Base-by-base conservation (phyloP, 2,113 vertebrate species). In the Columbina picui region DNA sequence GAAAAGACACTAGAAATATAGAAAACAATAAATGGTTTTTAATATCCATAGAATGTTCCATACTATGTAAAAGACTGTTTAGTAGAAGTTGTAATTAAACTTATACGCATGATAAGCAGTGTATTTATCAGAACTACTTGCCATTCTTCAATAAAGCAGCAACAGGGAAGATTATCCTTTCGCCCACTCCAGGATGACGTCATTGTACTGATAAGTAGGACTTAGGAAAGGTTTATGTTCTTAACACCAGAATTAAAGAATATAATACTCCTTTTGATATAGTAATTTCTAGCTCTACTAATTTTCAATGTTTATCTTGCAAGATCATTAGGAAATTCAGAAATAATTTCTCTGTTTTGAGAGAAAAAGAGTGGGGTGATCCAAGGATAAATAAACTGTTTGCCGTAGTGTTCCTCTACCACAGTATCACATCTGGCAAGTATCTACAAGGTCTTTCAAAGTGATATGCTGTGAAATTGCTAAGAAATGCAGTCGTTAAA, bases 161-260 rank as follows among this genome's bases (percentile, higher is more conserved):
- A 90, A 93, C 79, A 49, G 67, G 91, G 61, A 61, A 95, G 93
- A 95, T 97, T 94, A 97, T 97, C 91, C 36, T 95, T 94, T 68
- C 56, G 53, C 16, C 67, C 92, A 92, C 89, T 87, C 75, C 61
- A 88, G 57, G 77, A 68, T 96, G 93, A 97, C 64, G 95, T 96
- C 93, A 96, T n/a, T 91, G 63, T 69, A 41, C 74, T 17, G 78
- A 96, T 96, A 95, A 97, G 95, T 29, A 88, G 82, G 84, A 92
- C 64, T 64, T 96, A 94, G 32, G 39, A 86, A 96, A 97, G 96
- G 89, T 87, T 82, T 97, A 97, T 97, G 89, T 84, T 95, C 84
- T 97, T 93, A 96, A 52, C 94, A 94, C 61, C 81, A 95, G 87
- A 84, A 82, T 96, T 94, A 94, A 94, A 93, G 87, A 93, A 69